Conservation (phyloP, 2,113 vertebrate genomes). For the Muntiacus muntjak region DNA sequence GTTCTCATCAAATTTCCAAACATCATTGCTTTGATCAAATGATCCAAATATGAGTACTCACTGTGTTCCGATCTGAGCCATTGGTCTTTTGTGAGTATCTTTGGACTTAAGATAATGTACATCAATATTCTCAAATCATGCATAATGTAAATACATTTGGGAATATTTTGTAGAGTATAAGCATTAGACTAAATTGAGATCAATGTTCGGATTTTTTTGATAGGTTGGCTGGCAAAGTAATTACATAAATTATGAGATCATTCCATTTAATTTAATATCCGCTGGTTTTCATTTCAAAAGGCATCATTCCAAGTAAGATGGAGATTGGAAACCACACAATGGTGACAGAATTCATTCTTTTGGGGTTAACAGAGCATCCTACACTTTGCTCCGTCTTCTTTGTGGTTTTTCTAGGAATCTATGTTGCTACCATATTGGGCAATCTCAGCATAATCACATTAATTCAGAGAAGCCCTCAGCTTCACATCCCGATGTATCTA, state of each 20-base stretch:
- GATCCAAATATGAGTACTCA: not conserved
- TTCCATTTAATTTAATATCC: not conserved
- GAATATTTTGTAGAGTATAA: not conserved
- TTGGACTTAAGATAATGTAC: not conserved
- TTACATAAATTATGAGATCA: not conserved
- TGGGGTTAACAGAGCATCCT: conserved; percentile 30
- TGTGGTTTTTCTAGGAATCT: conserved; percentile 31
- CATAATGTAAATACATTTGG: not conserved
- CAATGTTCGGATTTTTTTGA: not conserved
- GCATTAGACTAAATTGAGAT: not conserved
- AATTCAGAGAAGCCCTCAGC: not conserved
- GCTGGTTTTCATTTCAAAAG: conserved; percentile 27
- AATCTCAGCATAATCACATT: conserved; percentile 53
- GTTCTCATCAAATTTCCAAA: not conserved
- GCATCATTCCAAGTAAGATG: not conserved
- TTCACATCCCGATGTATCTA: conserved; percentile 26
- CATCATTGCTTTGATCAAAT: not conserved
- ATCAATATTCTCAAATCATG: not conserved
- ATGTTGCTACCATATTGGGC: not conserved
- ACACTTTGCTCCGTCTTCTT: conserved; percentile 54
- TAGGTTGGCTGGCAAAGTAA: not conserved
- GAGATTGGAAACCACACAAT: not conserved
- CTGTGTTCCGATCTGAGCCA: not conserved
- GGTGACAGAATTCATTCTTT: conserved; percentile 56
- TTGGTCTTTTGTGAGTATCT: not conserved